phyloP scores from a whole-genome alignment of 2,888 invertebrate genomes.

The Drosophila robusta region DNA sequence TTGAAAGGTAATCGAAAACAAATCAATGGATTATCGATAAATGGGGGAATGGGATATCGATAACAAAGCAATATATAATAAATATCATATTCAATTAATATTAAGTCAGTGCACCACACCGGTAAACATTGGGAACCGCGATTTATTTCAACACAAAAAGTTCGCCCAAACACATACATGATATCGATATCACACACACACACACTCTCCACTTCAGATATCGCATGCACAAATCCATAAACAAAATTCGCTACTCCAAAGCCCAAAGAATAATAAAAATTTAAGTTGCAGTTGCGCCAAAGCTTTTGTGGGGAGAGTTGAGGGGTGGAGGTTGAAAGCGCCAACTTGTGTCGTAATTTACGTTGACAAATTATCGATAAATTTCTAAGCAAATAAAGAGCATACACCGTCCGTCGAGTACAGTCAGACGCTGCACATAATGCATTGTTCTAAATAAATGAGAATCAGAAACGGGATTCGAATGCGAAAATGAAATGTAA shows the following conservation, averaged over 20 bases:
- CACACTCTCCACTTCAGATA: background rate
- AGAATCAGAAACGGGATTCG: conserved; percentile 26
- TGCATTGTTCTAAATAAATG: conserved; percentile 57
- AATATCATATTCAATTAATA: too few species aligned
- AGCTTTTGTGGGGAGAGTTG: conserved; percentile 2
- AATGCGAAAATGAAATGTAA: conserved; percentile 59
- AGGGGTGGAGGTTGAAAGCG: background rate
- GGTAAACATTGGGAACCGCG: too few species aligned
- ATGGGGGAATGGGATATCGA: background rate
- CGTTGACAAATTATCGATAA: conserved; percentile 70
- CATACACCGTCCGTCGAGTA: conserved; percentile 14
- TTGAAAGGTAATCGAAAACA: background rate
- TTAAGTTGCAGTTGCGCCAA: conserved; percentile 1
- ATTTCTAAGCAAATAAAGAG: conserved; percentile 55
- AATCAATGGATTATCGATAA: background rate
- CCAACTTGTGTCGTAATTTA: conserved; percentile 37
- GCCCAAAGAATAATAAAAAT: conserved; percentile 14
- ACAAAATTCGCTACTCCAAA: background rate
- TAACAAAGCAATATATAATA: background rate
- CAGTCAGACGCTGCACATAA: conserved; percentile 19
- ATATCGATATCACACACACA: conserved; percentile 15
- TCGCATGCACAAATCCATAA: background rate
- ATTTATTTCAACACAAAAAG: too few species aligned
- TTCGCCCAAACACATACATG: too few species aligned
- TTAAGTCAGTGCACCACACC: too few species aligned